Base-by-base conservation (phyloP, 2,113 vertebrate genomes). In the Rutilus rutilus region DNA sequence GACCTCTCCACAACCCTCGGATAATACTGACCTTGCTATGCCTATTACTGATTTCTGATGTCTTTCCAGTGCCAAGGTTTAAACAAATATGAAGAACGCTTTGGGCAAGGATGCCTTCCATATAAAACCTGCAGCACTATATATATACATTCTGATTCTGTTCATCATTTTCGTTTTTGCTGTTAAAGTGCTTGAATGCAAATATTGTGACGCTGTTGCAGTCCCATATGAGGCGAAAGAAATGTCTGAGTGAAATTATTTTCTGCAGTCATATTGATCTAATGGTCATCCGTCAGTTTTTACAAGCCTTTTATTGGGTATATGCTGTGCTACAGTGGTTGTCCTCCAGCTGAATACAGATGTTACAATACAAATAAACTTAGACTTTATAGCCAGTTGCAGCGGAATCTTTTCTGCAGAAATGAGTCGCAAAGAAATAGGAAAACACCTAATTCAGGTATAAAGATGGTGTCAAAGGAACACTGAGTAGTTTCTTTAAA, bases 21-120 rank as follows among this genome's bases (percentile, higher is more conserved):
- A 47, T 47, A 81, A 65, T 82, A 45, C 84, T 90, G n/a, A 77
- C 23, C 69, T 85, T 77, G 57, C 39, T 77, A 5, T 85, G 21
- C 30, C 54, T n/a, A 25, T 54, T 36, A 79, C 78, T 62, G 57
- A 74, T 81, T 64, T 82, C 67, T 36, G 2, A 33, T 65, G 62
- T 39, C 33, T 80, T 5, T n/a, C 33, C 73, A 67, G 33, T 57
- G 71, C 62, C 60, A 78, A 73, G 15, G 8, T 27, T 52, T 23
- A 65, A 39, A 84, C 14, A 45, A 57, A 71, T 78, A 33, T 57
- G 21, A 42, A 33, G 5, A 78, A 2, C 1, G 54, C 65, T 64
- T 36, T 78, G 25, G 86, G 76, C 64, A 65, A 84, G 25, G 36
- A 62, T 10, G 42, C 11, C n/a, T 42, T 36, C 19, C 15, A 14